Conservation (phyloP, 2,888 invertebrate species). For the Dolichopus griseipennis region DNA sequence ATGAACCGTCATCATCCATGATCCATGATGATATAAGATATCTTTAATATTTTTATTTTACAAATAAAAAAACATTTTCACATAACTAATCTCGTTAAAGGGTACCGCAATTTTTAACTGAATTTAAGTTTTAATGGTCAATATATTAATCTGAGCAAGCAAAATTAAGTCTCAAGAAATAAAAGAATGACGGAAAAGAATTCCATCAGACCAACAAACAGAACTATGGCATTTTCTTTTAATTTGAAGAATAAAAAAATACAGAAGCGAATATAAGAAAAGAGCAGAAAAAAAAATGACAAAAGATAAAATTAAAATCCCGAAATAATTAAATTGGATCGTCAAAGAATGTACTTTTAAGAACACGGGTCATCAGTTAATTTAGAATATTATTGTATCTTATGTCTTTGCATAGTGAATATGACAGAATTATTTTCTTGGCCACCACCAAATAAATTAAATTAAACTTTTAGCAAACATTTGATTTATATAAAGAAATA, state of each 20-base stretch:
- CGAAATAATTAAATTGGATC: neutral
- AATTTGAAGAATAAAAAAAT: neutral
- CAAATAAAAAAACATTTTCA: neutral
- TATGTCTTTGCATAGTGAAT: too few species aligned
- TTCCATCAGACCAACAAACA: neutral
- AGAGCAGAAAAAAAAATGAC: neutral
- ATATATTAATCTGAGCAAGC: too few species aligned
- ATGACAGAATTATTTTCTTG: too few species aligned
- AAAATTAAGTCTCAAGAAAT: neutral
- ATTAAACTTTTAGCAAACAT: too few species aligned
- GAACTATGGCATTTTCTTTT: neutral
- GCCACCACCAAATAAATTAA: too few species aligned
- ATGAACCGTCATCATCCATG: too few species aligned
- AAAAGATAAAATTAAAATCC: neutral
- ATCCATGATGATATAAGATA: neutral
- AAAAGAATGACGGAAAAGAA: neutral
- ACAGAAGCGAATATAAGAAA: neutral
- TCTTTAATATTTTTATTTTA: neutral
- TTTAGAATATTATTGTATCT: neutral
- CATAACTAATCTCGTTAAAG: neutral
- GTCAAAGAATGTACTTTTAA: neutral
- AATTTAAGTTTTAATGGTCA: too few species aligned
- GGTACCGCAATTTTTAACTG: neutral
- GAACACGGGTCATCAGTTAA: neutral
- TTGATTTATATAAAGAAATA: too few species aligned